A percentile compares a stretch with the other conserved stretches of the same genome.
Evolutionary conservation across 2,888 invertebrate genomes (phyloP).

Genomic region (Ennomos fuscantarius): DNA sequence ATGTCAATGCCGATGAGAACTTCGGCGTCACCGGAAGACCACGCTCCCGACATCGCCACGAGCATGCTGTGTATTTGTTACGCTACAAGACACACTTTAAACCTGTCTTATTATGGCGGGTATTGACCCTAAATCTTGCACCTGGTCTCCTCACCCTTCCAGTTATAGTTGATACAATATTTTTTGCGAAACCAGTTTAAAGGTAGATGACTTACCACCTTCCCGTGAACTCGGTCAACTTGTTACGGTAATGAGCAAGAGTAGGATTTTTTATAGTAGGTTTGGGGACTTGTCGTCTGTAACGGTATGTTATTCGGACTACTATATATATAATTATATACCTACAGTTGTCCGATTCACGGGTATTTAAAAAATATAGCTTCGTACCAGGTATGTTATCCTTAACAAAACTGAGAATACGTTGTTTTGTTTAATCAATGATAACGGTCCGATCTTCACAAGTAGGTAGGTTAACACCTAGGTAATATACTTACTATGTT

Average conservation of each 20-base stretch:
- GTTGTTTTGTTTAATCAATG: slow-evolving; percentile 31
- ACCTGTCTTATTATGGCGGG: slow-evolving; percentile 52
- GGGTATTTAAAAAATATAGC: slow-evolving; percentile 22
- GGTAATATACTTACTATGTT: not conserved
- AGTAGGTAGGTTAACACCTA: not conserved
- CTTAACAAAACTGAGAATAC: slow-evolving; percentile 13
- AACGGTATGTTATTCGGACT: not conserved
- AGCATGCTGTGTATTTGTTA: not conserved
- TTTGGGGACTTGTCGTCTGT: too few species aligned
- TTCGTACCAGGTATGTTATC: slow-evolving; percentile 36
- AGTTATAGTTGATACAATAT: slow-evolving; percentile 2
- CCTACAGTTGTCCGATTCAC: slow-evolving; percentile 9
- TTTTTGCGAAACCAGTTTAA: slow-evolving; percentile 53
- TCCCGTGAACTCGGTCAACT: slow-evolving; percentile 43
- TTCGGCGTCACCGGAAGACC: slow-evolving; percentile 37
- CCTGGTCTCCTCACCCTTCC: slow-evolving; percentile 51
- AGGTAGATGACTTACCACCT: slow-evolving; percentile 54
- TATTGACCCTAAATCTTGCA: slow-evolving; percentile 61
- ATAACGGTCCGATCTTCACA: slow-evolving; percentile 29
- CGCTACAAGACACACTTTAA: slow-evolving; percentile 33
- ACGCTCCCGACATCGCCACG: slow-evolving; percentile 1
- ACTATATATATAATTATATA: not conserved
- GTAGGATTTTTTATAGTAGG: not conserved
- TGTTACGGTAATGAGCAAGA: slow-evolving; percentile 9
- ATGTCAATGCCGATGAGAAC: slow-evolving; percentile 75